Base-by-base conservation (phyloP, 1,140 invertebrate species). In the Galendromus occidentalis region DNA sequence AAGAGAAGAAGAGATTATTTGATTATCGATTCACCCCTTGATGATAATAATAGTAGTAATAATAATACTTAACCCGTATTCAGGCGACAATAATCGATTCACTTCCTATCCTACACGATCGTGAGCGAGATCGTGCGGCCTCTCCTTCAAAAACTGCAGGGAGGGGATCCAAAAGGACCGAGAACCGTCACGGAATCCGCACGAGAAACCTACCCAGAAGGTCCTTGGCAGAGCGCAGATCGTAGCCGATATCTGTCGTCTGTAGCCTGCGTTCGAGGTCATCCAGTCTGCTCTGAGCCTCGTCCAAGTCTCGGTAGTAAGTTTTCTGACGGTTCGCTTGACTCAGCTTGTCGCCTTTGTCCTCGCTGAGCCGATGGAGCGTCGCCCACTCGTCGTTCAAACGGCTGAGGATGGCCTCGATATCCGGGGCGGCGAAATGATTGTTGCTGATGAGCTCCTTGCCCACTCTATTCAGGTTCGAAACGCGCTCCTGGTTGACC, bases 151-250 rank as follows among this genome's bases (percentile, higher is more conserved):
- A n/a, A n/a, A n/a, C n/a, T n/a, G n/a, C n/a, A n/a, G n/a, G n/a
- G n/a, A n/a, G n/a, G n/a, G n/a, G n/a, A n/a, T n/a, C n/a, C n/a
- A n/a, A n/a, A n/a, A n/a, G n/a, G n/a, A n/a, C n/a, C 4, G 33
- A 39, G 33, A 39, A 39, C 33, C 4, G 9, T 39, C 33, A 4
- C 9, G 9, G 33, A 6, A 6, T 39, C 33, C 9, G 33, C 33
- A 39, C 9, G 33, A 4, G 33, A 39, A 93, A 88, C 72, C 90
- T 87, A 68, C 90, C 88, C 22, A 94, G 76, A 20, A 91, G 76
- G 70, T 91, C 83, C 72, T 91, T 89, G 72, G 91, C 93, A 70
- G 86, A 87, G 64, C 90, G 79, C 17, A 94, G 76, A 78, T 94
- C 90, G 5, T 80, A 81, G 9, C 88, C 89, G 25, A 87, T 82